A percentile compares a stretch with the other conserved stretches of the same genome.
These are phyloP conservation scores for Helicoverpa assulta DNA, from an alignment of 2,888 invertebrate genomes.

Conservation along the genomic window DNA sequence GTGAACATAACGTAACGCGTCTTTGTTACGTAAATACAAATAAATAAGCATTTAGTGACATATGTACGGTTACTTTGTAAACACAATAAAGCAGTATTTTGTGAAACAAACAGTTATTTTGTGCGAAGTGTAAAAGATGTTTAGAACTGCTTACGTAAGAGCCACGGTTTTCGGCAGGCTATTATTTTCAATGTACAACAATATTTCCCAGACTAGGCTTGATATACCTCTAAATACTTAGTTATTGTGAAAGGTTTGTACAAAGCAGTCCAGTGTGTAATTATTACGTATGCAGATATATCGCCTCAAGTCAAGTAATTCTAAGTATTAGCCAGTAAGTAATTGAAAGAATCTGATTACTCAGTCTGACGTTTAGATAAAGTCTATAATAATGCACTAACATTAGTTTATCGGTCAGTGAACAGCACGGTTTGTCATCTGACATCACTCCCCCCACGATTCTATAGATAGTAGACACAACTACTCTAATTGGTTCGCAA, in stretches of 20 bases:
- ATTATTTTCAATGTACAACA: slow-evolving; percentile 14
- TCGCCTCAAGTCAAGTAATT: too few species aligned
- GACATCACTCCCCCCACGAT: neutral
- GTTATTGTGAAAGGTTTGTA: neutral
- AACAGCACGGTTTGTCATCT: slow-evolving; percentile 4
- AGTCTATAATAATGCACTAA: neutral
- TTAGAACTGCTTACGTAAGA: slow-evolving; percentile 51
- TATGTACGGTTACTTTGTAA: slow-evolving; percentile 37
- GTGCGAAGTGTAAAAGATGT: slow-evolving; percentile 40
- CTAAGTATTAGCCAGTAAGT: neutral
- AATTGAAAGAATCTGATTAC: neutral
- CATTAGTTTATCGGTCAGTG: slow-evolving; percentile 5
- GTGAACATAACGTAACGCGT: slow-evolving; percentile 26
- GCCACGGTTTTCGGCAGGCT: slow-evolving; percentile 30
- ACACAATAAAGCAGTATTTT: slow-evolving; percentile 39
- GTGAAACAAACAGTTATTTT: slow-evolving; percentile 39
- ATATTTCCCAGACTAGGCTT: slow-evolving; percentile 26
- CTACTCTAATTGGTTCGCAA: slow-evolving; percentile 21
- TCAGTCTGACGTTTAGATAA: neutral
- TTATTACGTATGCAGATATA: too few species aligned
- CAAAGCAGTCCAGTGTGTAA: too few species aligned
- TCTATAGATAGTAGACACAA: neutral
- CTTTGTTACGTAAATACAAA: slow-evolving; percentile 52
- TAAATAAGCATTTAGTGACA: slow-evolving; percentile 41
- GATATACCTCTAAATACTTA: neutral